Base-by-base conservation (phyloP, 2,888 invertebrate species). In the Petrophora chlorosata region DNA sequence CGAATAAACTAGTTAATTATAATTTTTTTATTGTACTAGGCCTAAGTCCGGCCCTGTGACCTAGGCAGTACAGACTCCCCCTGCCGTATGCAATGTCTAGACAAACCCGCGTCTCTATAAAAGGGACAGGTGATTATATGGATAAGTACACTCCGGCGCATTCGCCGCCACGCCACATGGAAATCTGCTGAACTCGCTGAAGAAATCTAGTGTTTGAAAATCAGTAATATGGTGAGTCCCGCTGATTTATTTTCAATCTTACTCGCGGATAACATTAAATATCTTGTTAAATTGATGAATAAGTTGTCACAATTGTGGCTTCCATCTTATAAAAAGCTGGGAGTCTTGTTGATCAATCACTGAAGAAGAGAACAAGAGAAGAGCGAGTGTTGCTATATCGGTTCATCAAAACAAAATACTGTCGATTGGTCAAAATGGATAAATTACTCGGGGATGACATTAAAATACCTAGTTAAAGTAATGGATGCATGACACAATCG, bases 51-150 rank as follows among this genome's bases (percentile, higher is more conserved):
- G 61, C 80, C 72, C 88, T 86, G 88, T 56, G 49, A 54, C 59
- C 68, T 79, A 84, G 73, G 72, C 65, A 70, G 65, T 82, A 79
- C 80, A 82, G 69, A 63, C 81, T 84, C 85, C 88, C 87, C 82
- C 84, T 73, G 76, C 79, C 71, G 73, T 74, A 73, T 82, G 85
- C 84, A 82, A 77, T 79, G 76, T 73, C 80, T 86, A 88, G 85
- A 85, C 85, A 87, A 89, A 88, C 74, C 79, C 69, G 78, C 82
- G 85, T 82, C 81, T 88, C 86, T 90, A 90, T 90, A 90, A 80
- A 90, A 90, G 89, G 89, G 86, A 87, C 87, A 77, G 80, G 73
- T 87, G 85, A 88, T 88, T 87, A 88, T 79, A 73, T 65, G 65
- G 66, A 78, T 78, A 84, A 81, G 86, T 89, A 88, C 83, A 87